Conservation (phyloP, 2,113 vertebrate species). For the Corvus hawaiiensis region DNA sequence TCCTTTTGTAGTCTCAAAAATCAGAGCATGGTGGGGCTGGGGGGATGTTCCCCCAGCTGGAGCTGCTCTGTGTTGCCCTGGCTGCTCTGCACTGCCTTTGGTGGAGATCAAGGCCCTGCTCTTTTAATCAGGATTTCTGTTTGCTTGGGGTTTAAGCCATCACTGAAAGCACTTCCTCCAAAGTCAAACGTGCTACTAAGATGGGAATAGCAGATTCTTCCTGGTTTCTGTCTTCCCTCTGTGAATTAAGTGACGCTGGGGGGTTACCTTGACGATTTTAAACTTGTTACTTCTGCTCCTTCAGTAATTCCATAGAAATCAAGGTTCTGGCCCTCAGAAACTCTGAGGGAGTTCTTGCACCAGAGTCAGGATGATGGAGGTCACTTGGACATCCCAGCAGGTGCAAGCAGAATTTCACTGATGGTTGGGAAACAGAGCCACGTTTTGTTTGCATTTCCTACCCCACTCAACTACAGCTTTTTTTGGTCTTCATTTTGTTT, state of each 20-base stretch:
- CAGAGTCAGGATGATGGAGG: background rate
- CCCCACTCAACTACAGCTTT: background rate
- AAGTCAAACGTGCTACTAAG: background rate
- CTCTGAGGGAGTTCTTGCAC: background rate
- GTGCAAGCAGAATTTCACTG: background rate
- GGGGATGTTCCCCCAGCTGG: background rate
- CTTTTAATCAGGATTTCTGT: background rate
- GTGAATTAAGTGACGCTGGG: background rate
- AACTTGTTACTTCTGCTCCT: background rate
- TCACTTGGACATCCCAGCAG: background rate
- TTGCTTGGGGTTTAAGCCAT: background rate
- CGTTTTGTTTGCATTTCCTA: background rate
- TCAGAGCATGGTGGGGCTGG: rapidly evolving
- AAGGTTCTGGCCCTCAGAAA: background rate
- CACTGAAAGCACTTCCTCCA: background rate
- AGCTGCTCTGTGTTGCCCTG: background rate
- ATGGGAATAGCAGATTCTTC: background rate
- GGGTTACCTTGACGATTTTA: background rate
- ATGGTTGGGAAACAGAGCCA: background rate
- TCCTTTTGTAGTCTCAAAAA: background rate
- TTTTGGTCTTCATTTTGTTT: background rate
- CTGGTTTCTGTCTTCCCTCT: background rate
- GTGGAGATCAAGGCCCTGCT: background rate
- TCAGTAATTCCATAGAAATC: background rate
- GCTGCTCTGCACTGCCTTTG: background rate